A percentile compares a stretch with the other conserved stretches of the same genome.
phyloP scores from a whole-genome alignment of 2,888 invertebrate genomes.

The Epinotia demarniana region DNA sequence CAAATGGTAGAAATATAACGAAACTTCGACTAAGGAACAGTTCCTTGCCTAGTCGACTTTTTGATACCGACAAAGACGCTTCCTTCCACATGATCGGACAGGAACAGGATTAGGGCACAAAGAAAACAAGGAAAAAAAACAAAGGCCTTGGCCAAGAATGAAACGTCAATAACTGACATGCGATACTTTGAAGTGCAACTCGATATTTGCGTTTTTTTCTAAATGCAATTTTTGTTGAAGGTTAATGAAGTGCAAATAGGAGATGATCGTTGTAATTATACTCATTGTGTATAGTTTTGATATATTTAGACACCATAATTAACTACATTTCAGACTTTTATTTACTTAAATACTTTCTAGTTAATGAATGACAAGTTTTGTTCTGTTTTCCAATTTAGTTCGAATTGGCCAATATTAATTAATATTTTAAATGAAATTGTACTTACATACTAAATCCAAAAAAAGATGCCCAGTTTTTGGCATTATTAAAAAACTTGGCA shows the following conservation, averaged over 20 bases:
- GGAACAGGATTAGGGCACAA: constrained; percentile 59
- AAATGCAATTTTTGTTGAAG: constrained; percentile 17
- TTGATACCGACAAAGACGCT: constrained; percentile 52
- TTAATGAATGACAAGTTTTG: too few species aligned
- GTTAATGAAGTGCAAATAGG: constrained; percentile 23
- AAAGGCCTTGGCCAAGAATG: constrained; percentile 28
- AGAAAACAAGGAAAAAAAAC: constrained; percentile 16
- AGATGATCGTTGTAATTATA: neutral
- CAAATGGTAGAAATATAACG: too few species aligned
- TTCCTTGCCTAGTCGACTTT: constrained; percentile 24
- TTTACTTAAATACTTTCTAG: too few species aligned
- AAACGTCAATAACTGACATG: constrained; percentile 42
- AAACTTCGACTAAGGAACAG: neutral
- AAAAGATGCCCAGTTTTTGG: too few species aligned
- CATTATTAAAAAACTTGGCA: too few species aligned
- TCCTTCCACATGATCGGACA: constrained; percentile 64
- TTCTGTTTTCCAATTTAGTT: too few species aligned
- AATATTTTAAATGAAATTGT: too few species aligned
- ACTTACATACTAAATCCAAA: too few species aligned
- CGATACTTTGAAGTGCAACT: constrained; percentile 40
- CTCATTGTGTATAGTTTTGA: too few species aligned
- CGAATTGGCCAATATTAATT: too few species aligned
- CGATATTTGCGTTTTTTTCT: constrained; percentile 32
- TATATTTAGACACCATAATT: too few species aligned
- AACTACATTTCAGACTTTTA: too few species aligned